Evolutionary conservation across 2,888 invertebrate genomes (phyloP).

Genomic region (Conops quadrifasciatus): DNA sequence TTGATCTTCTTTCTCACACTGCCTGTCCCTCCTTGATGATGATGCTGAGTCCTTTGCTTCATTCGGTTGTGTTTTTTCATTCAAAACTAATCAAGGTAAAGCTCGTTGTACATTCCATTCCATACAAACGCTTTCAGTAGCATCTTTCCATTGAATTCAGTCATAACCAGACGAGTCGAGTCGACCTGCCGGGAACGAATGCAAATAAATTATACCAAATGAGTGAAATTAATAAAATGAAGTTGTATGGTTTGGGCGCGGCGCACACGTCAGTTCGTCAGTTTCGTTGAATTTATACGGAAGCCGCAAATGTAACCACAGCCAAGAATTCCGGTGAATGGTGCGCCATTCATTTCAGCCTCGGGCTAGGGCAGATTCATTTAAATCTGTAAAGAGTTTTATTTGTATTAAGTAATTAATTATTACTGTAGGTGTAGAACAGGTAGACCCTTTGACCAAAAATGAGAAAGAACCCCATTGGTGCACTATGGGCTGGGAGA

Average conservation of each 20-base stretch:
- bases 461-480: not conserved
- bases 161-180: not conserved
- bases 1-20: no score
- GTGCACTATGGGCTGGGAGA: no score
- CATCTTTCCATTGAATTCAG: conserved; percentile 10
- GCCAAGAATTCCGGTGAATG: not conserved
- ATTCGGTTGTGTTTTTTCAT: conserved; percentile 9
- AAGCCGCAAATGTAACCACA: conserved; percentile 16
- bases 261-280: not conserved
- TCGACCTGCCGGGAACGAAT: not conserved
- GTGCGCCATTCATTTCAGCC: conserved; percentile 24
- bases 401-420: conserved; percentile 39
- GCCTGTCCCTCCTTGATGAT: no score
- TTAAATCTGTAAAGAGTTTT: conserved; percentile 30
- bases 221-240: conserved; percentile 34
- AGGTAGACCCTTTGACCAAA: not conserved
- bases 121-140: no score
- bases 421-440: conserved; percentile 16
- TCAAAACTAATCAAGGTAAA: conserved; percentile 28
- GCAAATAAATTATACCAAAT: conserved; percentile 22
- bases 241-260: not conserved
- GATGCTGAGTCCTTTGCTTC: no score
- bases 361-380: conserved; percentile 13
- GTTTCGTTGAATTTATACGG: not conserved
- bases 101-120: conserved; percentile 10